phyloP scores from a whole-genome alignment of 2,113 vertebrate genomes.

The Tragelaphus scriptus region DNA sequence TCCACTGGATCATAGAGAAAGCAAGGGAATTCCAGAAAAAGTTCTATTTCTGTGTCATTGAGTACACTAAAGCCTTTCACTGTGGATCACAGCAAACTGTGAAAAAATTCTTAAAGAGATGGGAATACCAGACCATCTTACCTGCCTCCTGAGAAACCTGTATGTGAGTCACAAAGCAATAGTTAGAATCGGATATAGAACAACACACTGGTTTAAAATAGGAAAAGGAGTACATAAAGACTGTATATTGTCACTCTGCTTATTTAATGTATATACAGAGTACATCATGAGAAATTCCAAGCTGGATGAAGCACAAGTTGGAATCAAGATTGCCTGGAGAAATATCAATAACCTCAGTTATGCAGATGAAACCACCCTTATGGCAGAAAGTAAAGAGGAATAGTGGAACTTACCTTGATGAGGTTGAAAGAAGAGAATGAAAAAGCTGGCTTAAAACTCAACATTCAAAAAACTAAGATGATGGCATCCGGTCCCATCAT shows the following conservation, averaged over 20 bases:
- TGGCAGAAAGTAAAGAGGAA: not conserved
- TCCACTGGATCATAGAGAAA: not conserved
- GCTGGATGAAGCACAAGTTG: not conserved
- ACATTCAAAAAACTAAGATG: not conserved
- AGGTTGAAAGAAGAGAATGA: not conserved
- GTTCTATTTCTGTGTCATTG: not conserved
- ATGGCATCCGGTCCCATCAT: not conserved
- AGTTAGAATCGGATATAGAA: not conserved
- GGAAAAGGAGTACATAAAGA: not conserved
- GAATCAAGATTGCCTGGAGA: not conserved
- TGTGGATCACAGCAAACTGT: not conserved
- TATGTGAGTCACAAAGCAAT: not conserved
- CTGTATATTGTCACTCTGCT: not conserved
- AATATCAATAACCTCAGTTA: not conserved
- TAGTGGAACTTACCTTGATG: not conserved
- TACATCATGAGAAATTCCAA: not conserved
- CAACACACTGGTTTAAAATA: not conserved
- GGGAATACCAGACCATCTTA: not conserved
- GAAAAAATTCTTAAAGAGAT: not conserved
- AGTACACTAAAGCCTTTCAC: not conserved
- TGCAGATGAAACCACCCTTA: not conserved
- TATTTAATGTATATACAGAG: not conserved
- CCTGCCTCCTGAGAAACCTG: not conserved
- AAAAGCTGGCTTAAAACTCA: not conserved
- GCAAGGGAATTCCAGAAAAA: not conserved